Evolutionary conservation across 2,113 vertebrate genomes (phyloP), one percentile per base, ranked within the genome.

Genomic region (Myiopsitta monachus): DNA sequence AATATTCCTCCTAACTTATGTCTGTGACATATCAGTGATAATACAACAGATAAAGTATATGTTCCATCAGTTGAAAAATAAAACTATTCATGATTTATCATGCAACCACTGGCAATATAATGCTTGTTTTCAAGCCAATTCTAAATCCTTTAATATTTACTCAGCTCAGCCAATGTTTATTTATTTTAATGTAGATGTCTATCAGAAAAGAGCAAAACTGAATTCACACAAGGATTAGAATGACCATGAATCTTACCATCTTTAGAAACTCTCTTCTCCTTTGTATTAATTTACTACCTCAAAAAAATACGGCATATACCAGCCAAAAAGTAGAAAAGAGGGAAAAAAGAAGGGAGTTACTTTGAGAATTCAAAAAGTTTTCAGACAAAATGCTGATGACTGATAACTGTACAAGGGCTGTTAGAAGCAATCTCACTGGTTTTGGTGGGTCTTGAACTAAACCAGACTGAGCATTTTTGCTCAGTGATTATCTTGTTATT

Each of bases 271-370:
- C 31, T 72, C 49, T 70, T 77, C 44, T 84, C 24, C 52, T 81
- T 43, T 75, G 3, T 46, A 59, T 88, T 83, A 76, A 44, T 69
- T 90, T 62, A 28, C 18, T 54, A 68, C 7, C 7, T 55, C 18
- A 23, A 69, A 87, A 87, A 84, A 83, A 41, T 7, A 83, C 18
- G 41, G 14, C 30, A 86, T 31, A 63, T 57, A 46, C 3, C 9
- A 90, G 26, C 7, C 64, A 63, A 74, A 74, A 44, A 21, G 10
- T 13, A 77, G 15, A 41, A 61, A 38, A 64, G 9, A 47, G 6
- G 7, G 5, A 4, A 36, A 54, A 49, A 87, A 69, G 4, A 14
- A 4, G 11, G 4, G 0, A 1, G 10, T 3, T 4, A 23, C 11
- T 46, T 78, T 82, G 43, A 36, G 9, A 68, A 72, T 79, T 87